Conservation (phyloP, 2,113 vertebrate genomes). For the Ceyx margarethae region DNA sequence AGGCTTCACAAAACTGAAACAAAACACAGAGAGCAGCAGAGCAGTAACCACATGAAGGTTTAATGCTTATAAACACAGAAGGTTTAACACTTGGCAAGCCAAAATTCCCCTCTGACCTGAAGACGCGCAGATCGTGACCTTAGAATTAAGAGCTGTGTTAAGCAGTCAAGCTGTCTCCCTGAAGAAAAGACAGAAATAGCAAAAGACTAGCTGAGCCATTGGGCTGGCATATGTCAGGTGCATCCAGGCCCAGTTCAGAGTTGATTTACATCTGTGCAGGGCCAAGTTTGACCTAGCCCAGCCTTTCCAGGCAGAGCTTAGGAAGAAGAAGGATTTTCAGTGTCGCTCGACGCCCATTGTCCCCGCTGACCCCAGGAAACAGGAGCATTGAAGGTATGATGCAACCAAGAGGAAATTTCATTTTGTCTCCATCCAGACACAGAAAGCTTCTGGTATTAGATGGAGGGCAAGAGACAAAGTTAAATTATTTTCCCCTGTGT, state of each 20-base stretch:
- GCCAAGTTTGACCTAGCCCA: constrained; percentile 13
- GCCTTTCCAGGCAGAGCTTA: not conserved
- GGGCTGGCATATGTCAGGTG: constrained; percentile 51
- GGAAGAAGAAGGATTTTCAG: constrained; percentile 39
- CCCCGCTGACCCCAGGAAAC: not conserved
- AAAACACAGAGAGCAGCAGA: not conserved
- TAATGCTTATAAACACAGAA: constrained; percentile 47
- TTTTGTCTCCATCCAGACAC: not conserved
- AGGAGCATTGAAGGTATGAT: not conserved
- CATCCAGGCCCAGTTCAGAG: not conserved
- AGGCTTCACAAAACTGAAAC: constrained; percentile 6
- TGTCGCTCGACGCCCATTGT: not conserved
- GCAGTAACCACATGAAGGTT: constrained; percentile 46
- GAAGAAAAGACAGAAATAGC: constrained; percentile 65
- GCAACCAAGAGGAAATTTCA: not conserved
- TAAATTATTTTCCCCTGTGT: not conserved
- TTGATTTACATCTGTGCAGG: not conserved
- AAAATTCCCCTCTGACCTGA: constrained; percentile 53
- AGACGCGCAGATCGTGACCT: constrained; percentile 49
- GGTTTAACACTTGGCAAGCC: constrained; percentile 55
- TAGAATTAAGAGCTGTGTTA: constrained; percentile 47
- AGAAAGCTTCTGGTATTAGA: not conserved
- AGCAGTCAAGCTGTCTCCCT: constrained; percentile 67
- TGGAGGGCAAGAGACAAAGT: not conserved
- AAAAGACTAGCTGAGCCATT: constrained; percentile 58